Evolutionary conservation across 1,140 invertebrate genomes (phyloP).

Genomic region (Bombyx mandarina): DNA sequence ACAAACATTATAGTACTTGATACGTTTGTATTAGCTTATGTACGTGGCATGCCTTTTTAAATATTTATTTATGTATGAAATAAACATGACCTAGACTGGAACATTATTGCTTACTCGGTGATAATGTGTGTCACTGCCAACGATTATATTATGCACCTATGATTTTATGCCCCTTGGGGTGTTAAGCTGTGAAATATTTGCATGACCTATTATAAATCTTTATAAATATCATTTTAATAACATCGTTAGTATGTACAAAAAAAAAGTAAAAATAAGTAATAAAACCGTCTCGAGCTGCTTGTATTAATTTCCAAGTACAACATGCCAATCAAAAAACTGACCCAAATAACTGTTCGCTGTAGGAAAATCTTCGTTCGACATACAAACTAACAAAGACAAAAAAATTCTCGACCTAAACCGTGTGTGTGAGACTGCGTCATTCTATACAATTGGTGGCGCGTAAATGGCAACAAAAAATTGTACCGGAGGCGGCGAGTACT

Average conservation of each 20-base stretch:
- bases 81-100: conserved; percentile 25
- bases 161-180: conserved; percentile 36
- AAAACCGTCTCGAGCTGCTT: too few relatives aligned
- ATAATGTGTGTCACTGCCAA: conserved; percentile 56
- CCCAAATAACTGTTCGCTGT: too few relatives aligned
- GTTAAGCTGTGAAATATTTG: conserved; percentile 15
- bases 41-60: conserved; percentile 23
- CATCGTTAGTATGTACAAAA: too few relatives aligned
- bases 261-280: too few relatives aligned
- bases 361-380: conserved; percentile 6
- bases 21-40: conserved; percentile 9
- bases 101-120: conserved; percentile 45
- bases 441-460: conserved; percentile 34
- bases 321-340: too few relatives aligned
- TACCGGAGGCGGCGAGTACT: conserved; percentile 43
- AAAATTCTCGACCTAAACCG: conserved; percentile 16
- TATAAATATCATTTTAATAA: too few relatives aligned
- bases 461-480: conserved; percentile 57
- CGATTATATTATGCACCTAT: conserved; percentile 40
- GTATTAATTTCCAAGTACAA: too few relatives aligned
- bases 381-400: conserved; percentile 18
- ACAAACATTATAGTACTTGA: background rate
- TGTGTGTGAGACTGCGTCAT: conserved; percentile 31
- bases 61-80: conserved; percentile 42
- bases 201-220: conserved; percentile 19